Base-by-base conservation (phyloP, 2,888 invertebrate species). In the Drosophila birchii region DNA sequence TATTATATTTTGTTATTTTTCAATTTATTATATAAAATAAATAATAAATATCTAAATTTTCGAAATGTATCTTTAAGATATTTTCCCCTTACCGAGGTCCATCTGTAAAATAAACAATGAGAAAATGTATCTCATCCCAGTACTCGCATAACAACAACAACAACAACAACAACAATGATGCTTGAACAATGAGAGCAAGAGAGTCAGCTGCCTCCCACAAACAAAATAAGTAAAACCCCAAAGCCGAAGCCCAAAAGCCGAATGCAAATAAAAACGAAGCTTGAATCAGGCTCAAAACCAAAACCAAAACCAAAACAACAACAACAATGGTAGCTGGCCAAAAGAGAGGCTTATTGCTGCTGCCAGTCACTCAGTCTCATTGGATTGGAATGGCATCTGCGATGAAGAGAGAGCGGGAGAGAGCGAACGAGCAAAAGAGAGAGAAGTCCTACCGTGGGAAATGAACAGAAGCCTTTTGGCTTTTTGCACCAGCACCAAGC, bases 401-500 rank as follows among this genome's bases (percentile, higher is more conserved):
- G 23, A 29, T 36, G 36, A n/a, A n/a, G n/a, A 43, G 41, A 43
- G 64, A 64, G 41, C 18, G 26, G 51, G 41, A 39, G 49, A 64
- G 49, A 41, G 34, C 20, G 64, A 66, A 41, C 26, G 20, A 51
- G 43, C 32, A 34, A 59, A n/a, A 49, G 45, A 38, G 38, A 61
- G 64, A 41, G 62, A 59, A 53, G 86, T 86, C 82, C 87, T 83
- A 91, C 91, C 91, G 91, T 92, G 91, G 91, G 91, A 92, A 92
- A 91, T 91, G 91, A 90, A 91, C 91, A 92, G 91, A 92, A 91
- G 91, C 90, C 78, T 88, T 84, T 76, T 70, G 83, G 75, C 73
- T 73, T 84, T 85, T 82, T 88, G 74, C 74, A 85, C 64, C 81
- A 29, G 76, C 81, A 86, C 81, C 86, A 84, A 84, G 59, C 69